Base-by-base conservation (phyloP, 1,140 invertebrate species). In the Eciton burchellii region DNA sequence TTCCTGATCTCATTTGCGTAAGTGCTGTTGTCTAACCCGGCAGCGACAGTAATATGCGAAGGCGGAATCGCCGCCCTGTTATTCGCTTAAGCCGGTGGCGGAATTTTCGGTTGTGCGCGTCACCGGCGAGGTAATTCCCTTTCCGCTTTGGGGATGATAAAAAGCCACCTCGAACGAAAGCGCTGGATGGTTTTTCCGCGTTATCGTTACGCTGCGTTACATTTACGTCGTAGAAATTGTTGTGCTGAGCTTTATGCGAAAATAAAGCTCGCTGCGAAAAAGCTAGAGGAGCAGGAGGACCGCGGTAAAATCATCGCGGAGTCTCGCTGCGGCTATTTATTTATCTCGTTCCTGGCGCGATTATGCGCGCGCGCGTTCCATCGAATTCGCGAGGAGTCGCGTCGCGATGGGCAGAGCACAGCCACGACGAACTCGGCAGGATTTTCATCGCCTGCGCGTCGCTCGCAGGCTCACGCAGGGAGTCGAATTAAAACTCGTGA, bases 1-100 rank as follows among this genome's bases (percentile, higher is more conserved):
- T 65, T 81, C 56, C 65, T 88, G 72, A 89, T 89, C 71, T 89
- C 84, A 88, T 89, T 89, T 88, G 73, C 84, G 63, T 89, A 86
- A 89, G 88, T 86, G 87, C 77, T 82, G 87, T 81, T 86, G 84
- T 86, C 70, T 74, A 63, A 70, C 49, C 49, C 52, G 14, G 56
- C 19, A 77, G 29, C 24, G 24, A 21, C 26, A 29, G 45, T 68
- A 73, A 71, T 60, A 19, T 14, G 77, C 54, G n/a, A 0, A 65
- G 49, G 11, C 11, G 19, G 12, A 66, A 43, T 77, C 16, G 49
- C 56, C 11, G 3, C 26, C 54, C 21, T 19, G 54, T 60, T 35
- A 45, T 54, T 70, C 41, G 41, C 54, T 54, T 29, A 9, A 70
- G 8, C n/a, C 35, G 52, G n/a, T 6, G 35, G 6, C 35, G n/a